Percentiles rank a stretch among this genome's conserved stretches.
Evolutionary conservation across 2,797 vertebrate species (phyloP).

Genomic region (Spinus pinus): DNA sequence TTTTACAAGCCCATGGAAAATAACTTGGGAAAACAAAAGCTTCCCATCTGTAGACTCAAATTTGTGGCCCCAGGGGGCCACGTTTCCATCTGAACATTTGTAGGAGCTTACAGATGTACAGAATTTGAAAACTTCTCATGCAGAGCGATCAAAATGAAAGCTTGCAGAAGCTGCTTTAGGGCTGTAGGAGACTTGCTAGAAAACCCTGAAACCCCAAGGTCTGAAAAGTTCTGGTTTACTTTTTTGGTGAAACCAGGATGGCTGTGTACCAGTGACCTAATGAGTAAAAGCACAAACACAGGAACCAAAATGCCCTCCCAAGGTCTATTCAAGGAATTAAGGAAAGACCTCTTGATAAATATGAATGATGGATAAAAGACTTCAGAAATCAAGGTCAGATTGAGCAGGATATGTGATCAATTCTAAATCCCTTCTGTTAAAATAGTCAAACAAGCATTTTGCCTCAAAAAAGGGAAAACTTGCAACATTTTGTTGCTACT

Average conservation of each 20-base stretch:
- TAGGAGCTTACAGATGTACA: slow-evolving; percentile 2
- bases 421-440: not conserved
- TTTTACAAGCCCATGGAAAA: slow-evolving; percentile 33
- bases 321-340: not conserved
- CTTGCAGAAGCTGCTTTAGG: not conserved
- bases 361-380: not conserved
- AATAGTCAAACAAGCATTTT: not conserved
- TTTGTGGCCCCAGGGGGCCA: not conserved
- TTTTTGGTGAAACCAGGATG: not conserved
- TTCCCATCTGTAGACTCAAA: slow-evolving; percentile 46
- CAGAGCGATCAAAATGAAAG: not conserved
- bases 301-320: not conserved
- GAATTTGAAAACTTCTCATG: not conserved
- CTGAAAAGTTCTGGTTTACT: not conserved
- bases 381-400: not conserved
- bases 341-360: not conserved
- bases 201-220: not conserved
- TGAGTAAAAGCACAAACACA: not conserved
- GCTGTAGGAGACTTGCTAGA: not conserved
- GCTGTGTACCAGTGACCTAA: not conserved
- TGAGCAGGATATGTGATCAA: not conserved
- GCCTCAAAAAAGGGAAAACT: not conserved
- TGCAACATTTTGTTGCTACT: not conserved
- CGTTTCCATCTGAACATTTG: slow-evolving; percentile 11
- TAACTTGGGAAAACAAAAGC: slow-evolving; percentile 10